A percentile compares a stretch with the other conserved stretches of the same genome.
phyloP scores from a whole-genome alignment of 2,888 invertebrate genomes.

The Stegana nigrithorax region DNA sequence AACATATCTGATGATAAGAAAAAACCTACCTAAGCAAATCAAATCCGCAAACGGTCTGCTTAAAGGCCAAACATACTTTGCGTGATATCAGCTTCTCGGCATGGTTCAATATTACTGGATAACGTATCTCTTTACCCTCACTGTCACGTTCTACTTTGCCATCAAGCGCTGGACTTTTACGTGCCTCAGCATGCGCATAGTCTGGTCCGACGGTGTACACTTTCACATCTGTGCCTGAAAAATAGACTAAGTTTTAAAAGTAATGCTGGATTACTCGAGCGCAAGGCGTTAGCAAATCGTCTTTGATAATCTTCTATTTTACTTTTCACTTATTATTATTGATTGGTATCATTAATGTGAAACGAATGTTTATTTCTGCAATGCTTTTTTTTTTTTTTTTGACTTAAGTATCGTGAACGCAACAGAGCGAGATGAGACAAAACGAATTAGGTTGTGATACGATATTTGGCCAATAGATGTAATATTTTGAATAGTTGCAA shows the following conservation, averaged over 20 bases:
- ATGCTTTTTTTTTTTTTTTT: too few species aligned
- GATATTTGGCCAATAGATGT: too few species aligned
- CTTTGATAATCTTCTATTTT: slow-evolving; percentile 12
- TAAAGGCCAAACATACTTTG: slow-evolving; percentile 95
- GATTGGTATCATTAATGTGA: too few species aligned
- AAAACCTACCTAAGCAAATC: slow-evolving; percentile 83
- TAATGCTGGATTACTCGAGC: slow-evolving; percentile 63
- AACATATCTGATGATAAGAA: not conserved
- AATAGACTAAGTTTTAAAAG: slow-evolving; percentile 69
- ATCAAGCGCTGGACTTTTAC: slow-evolving; percentile 98
- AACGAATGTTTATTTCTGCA: too few species aligned
- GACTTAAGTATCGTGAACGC: too few species aligned
- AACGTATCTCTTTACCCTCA: slow-evolving; percentile 97
- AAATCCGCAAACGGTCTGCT: slow-evolving; percentile 99
- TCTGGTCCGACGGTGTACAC: slow-evolving; percentile 99
- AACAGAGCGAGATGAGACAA: too few species aligned
- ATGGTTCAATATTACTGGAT: slow-evolving; percentile 97
- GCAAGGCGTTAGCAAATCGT: not conserved
- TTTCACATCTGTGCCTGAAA: slow-evolving; percentile 77
- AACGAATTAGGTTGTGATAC: too few species aligned
- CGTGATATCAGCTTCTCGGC: slow-evolving; percentile 97
- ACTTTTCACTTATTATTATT: too few species aligned
- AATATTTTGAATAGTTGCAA: too few species aligned
- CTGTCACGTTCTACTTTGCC: slow-evolving; percentile 98
- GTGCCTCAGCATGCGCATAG: slow-evolving; percentile 99